Evolutionary conservation across 2,113 vertebrate genomes (phyloP), one percentile per base, ranked within the genome.

Genomic region (Hemiprocne comata): DNA sequence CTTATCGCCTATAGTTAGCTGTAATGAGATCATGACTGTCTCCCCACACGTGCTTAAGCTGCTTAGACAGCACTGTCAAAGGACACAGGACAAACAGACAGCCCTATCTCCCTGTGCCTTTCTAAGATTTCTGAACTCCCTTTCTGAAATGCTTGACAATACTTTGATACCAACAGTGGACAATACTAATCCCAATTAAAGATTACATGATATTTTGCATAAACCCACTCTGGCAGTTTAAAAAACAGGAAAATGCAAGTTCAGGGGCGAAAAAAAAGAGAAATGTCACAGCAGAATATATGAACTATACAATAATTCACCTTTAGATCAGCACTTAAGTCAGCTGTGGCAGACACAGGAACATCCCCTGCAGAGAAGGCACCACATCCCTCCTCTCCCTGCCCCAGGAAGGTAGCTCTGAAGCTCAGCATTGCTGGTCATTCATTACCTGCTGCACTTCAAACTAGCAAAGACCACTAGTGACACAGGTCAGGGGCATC

Each of bases 1-100:
- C 94, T 96, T 95, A 95, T 95, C 84, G 0, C 90, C 90, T 84
- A 86, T 84, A 90, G 88, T 89, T 96, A 93, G 94, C 92, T 88
- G 65, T 94, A 97, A 97, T 81, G 93, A 94, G 89, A 97, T 96
- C 94, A 97, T 28, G 70, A 61, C 89, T 92, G 61, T 53, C 82
- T 82, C 84, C 91, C 89, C 44, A 88, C 94, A 96, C 83, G 11
- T 84, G 83, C 79, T 96, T 92, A 96, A 94, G 95, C 95, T 91
- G 89, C 93, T 94, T 72, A 91, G 88, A 89, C 90, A 78, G 86
- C 71, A 51, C 92, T 90, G 88, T 90, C 90, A 97, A 96, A 94
- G 86, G 93, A 95, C 86, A 85, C 38, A 72, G 65, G 90, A 92
- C 94, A 96, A 94, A 60, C 79, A 78, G 53, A 16, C 81, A 78